phyloP scores from a whole-genome alignment of 2,888 invertebrate species.

The Zhengitettix transpicula region DNA sequence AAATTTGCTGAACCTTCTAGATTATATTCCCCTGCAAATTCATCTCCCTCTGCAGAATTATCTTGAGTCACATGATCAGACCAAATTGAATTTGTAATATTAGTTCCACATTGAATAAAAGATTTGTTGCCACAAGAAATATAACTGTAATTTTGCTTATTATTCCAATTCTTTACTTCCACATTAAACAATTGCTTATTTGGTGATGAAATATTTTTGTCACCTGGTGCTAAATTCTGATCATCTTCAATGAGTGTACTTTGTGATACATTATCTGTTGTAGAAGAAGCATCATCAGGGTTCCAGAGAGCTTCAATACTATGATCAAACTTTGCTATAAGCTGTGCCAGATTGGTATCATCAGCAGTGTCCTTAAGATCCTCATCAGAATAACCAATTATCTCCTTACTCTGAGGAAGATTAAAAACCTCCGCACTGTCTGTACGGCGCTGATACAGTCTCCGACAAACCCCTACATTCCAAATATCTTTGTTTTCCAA shows the following conservation, averaged over 20 bases:
- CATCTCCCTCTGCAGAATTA: background rate
- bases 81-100: constrained; percentile 37
- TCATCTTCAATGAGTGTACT: constrained; percentile 23
- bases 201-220: constrained; percentile 39
- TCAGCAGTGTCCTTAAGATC: constrained; percentile 10
- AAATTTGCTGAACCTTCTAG: background rate
- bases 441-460: background rate
- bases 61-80: constrained; percentile 17
- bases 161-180: constrained; percentile 21
- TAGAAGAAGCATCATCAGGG: constrained; percentile 14
- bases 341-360: constrained; percentile 35
- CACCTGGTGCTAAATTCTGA: constrained; percentile 42
- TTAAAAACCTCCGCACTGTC: background rate
- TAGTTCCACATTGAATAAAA: constrained; percentile 31
- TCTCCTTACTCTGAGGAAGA: background rate
- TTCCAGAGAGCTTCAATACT: constrained; percentile 52
- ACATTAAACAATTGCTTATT: constrained; percentile 28
- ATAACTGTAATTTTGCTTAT: constrained; percentile 18
- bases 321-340: constrained; percentile 50
- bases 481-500: too few relatives aligned
- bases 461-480: too few relatives aligned
- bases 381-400: background rate
- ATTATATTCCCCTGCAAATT: background rate
- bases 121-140: constrained; percentile 7
- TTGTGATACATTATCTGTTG: background rate